phyloP scores from a whole-genome alignment of 2,113 vertebrate genomes.

The Chauna torquata region DNA sequence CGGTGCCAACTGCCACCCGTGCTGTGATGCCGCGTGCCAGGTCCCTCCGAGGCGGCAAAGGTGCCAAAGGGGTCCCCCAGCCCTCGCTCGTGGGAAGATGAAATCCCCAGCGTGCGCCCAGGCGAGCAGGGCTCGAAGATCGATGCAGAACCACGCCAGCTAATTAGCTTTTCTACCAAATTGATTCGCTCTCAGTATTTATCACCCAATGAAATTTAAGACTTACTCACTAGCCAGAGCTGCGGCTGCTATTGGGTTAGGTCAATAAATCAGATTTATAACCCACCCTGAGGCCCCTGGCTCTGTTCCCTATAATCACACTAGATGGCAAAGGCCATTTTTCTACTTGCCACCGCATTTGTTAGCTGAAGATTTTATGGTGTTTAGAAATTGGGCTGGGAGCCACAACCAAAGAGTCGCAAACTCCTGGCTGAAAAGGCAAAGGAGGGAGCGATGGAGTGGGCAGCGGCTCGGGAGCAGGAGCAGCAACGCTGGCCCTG shows the following conservation, averaged over 20 bases:
- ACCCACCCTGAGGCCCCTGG: constrained; percentile 54
- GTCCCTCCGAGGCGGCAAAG: rapidly evolving
- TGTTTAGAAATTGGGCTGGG: neutral
- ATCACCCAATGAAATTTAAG: constrained; percentile 78
- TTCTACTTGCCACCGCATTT: constrained; percentile 13
- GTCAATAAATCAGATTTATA: constrained; percentile 76
- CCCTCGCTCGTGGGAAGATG: neutral
- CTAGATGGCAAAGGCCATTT: constrained; percentile 46
- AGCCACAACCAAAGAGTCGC: neutral
- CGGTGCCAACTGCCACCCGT: rapidly evolving
- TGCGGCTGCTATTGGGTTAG: constrained; percentile 32
- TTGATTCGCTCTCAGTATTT: constrained; percentile 75
- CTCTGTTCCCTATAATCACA: constrained; percentile 56
- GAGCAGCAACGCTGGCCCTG: neutral
- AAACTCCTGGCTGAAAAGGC: neutral
- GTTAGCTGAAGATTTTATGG: constrained; percentile 29
- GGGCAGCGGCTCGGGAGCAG: rapidly evolving
- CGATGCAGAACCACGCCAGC: constrained; percentile 20
- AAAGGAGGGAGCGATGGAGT: rapidly evolving
- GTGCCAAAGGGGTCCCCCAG: neutral
- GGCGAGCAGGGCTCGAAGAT: neutral
- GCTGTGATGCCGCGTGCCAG: rapidly evolving
- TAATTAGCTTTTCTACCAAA: constrained; percentile 79
- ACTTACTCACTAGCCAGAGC: constrained; percentile 63
- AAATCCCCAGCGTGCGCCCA: neutral